phyloP scores from a whole-genome alignment of 2,797 vertebrate species.

The Urophycis tenuis region DNA sequence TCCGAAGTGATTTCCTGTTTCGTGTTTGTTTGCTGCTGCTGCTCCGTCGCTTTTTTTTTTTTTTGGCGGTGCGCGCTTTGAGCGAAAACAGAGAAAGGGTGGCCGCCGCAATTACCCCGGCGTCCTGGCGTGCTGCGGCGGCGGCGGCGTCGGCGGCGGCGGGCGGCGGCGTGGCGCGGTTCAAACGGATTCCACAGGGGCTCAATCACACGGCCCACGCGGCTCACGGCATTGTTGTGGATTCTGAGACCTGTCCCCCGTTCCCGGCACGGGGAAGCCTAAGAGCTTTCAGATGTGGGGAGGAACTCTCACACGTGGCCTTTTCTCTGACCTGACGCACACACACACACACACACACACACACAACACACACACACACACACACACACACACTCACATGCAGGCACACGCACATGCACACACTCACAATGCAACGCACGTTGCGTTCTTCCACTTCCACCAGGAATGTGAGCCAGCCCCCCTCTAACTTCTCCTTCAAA shows the following conservation, averaged over 20 bases:
- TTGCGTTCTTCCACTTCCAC: conserved; percentile 22
- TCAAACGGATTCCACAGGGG: neutral
- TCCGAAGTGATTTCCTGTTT: neutral
- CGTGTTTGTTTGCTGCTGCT: neutral
- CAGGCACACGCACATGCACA: conserved; percentile 27
- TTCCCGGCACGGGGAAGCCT: conserved; percentile 25
- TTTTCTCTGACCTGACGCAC: conserved; percentile 38
- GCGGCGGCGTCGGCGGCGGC: too few species aligned
- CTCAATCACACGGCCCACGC: conserved; percentile 1
- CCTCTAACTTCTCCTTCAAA: neutral
- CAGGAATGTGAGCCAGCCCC: conserved; percentile 33
- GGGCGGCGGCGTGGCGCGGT: neutral
- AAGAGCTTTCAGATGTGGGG: conserved; percentile 58
- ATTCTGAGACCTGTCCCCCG: conserved; percentile 33
- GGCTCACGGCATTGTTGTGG: conserved; percentile 20
- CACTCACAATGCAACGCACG: conserved; percentile 21
- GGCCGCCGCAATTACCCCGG: too few species aligned
- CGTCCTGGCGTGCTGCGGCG: too few species aligned
- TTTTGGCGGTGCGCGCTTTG: too few species aligned
- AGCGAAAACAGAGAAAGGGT: too few species aligned
- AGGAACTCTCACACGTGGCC: conserved; percentile 43
- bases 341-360: conserved; percentile 38
- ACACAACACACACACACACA: conserved; percentile 32
- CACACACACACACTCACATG: conserved; percentile 37
- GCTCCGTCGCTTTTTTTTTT: too few species aligned